Conservation (phyloP, 2,113 vertebrate genomes). For the Ascaphus truei region DNA sequence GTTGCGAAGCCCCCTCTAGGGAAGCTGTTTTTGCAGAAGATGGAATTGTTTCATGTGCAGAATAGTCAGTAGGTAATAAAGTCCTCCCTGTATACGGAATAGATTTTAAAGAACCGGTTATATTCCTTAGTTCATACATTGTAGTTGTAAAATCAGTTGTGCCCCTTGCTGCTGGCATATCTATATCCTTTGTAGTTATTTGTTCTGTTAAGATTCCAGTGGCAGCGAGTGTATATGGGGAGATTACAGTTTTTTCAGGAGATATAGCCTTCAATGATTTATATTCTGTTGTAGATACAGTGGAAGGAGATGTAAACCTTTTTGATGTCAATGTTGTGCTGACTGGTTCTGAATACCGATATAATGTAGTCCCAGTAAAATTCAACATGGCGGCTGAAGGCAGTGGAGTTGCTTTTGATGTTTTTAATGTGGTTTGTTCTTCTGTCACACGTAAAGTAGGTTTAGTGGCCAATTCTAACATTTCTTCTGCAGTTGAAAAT, state of each 20-base stretch:
- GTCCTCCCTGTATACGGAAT: background rate
- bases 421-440: constrained; percentile 28
- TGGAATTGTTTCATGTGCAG: background rate
- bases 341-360: constrained; percentile 18
- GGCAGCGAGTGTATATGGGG: constrained; percentile 26
- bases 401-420: constrained; percentile 5
- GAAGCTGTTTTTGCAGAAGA: constrained; percentile 2
- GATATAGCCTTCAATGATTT: background rate
- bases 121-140: constrained; percentile 6
- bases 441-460: background rate
- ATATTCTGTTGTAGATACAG: constrained; percentile 14
- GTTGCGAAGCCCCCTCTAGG: background rate
- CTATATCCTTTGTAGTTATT: constrained; percentile 22
- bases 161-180: constrained; percentile 16
- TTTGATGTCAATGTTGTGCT: background rate
- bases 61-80: background rate
- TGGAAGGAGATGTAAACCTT: background rate
- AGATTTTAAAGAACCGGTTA: constrained; percentile 13
- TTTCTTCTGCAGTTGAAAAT: background rate
- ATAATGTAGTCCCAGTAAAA: constrained; percentile 21
- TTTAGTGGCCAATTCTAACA: background rate
- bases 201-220: background rate
- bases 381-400: constrained; percentile 18
- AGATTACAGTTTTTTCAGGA: constrained; percentile 11
- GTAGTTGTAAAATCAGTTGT: constrained; percentile 1